Evolutionary conservation across 92 coral and sea anemone species (phyloP), one percentile per base, ranked within the genome.

Genomic region (Heliopora coerulea): DNA sequence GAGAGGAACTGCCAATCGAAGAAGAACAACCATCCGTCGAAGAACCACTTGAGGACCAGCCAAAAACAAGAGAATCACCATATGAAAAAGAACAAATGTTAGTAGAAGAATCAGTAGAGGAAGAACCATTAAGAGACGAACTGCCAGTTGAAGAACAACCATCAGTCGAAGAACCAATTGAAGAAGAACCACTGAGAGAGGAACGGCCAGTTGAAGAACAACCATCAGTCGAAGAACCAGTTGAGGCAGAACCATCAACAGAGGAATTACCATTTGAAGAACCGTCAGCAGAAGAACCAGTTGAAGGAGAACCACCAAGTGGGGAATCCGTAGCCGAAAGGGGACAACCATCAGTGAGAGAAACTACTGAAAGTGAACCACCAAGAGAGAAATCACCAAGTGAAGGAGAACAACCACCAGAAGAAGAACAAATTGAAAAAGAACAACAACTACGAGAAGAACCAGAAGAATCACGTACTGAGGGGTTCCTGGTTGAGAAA

Each of bases 401-500:
- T 46, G 52, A 46, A 15, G 52, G 15, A 15, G 52, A 46, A 46
- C 52, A 10, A 46, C 52, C 52, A 46, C 76, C 84, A 54, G 91
- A 87, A 29, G 86, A 68, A 63, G 59, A 49, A 21, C 64, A 41
- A 52, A 83, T 82, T 64, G 76, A 86, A 2, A 78, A 73, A 39
- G 75, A 70, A 19, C 79, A 61, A 28, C 68, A 79, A 28, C 86
- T 79, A 41, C 91, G 86, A 70, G 87, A 87, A 17, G 87, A 78
- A 52, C 82, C 62, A 50, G 90, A 75, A 34, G 83, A 85, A 61
- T 61, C 81, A 60, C 90, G 79, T n/a, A 91, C 85, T 60, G 90
- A 91, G 8, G 88, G 87, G n/a, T 91, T 90, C 1, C 49, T 85
- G 41, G 91, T 87, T 64, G 96, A 89, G 31, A 89, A 92, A 44